phyloP scores from a whole-genome alignment of 2,797 vertebrate genomes.

The Acipenser ruthenus region DNA sequence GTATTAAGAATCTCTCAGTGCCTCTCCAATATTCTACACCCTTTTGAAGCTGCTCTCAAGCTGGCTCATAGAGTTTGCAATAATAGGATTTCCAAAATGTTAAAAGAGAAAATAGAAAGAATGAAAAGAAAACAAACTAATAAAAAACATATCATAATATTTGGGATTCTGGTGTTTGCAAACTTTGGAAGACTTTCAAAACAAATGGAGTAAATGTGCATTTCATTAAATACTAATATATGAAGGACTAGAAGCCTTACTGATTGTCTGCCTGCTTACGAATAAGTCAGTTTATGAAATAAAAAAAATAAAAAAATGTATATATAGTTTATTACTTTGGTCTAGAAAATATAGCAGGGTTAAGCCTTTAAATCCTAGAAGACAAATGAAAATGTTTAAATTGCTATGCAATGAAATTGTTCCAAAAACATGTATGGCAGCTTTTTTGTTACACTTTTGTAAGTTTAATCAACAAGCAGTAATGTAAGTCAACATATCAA shows the following conservation, averaged over 20 bases:
- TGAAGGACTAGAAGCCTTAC: conserved; percentile 54
- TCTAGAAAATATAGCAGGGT: conserved; percentile 43
- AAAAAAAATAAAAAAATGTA: conserved; percentile 38
- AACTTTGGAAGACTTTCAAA: conserved; percentile 70
- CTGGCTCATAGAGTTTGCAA: conserved; percentile 56
- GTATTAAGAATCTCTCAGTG: conserved; percentile 41
- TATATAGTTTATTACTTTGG: conserved; percentile 54
- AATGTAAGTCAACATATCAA: no score
- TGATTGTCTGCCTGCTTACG: conserved; percentile 32
- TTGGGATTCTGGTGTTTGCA: conserved; percentile 68
- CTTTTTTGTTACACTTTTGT: no score
- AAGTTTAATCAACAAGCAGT: no score
- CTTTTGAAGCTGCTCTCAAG: conserved; percentile 53
- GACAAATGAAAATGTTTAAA: conserved; percentile 16
- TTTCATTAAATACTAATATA: conserved; percentile 96
- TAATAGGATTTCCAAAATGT: conserved; percentile 56
- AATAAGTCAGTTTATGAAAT: conserved; percentile 29
- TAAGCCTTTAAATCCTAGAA: conserved; percentile 54
- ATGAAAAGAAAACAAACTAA: conserved; percentile 90
- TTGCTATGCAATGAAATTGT: conserved; percentile 40
- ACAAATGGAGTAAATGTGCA: conserved; percentile 81
- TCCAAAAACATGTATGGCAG: conserved; percentile 27
- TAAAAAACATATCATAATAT: conserved; percentile 77
- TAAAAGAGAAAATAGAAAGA: conserved; percentile 66
- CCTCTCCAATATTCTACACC: conserved; percentile 50